Percentiles rank a stretch among this genome's conserved stretches.
Evolutionary conservation across 2,113 vertebrate genomes (phyloP).

Genomic region (Acrocephalus arundinaceus): DNA sequence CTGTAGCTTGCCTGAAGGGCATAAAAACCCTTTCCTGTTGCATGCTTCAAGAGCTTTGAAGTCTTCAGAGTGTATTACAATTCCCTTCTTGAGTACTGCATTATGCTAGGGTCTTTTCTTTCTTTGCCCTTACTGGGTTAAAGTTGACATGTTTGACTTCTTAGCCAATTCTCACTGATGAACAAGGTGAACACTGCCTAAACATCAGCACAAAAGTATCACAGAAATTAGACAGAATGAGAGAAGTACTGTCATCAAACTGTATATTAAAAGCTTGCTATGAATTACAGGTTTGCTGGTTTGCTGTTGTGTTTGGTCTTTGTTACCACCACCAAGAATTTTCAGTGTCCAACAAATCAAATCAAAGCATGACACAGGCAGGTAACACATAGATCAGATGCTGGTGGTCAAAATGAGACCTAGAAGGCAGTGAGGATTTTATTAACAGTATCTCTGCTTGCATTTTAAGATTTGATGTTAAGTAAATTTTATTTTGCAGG

Average conservation of each 20-base stretch:
- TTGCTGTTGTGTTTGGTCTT: not conserved
- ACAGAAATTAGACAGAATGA: not conserved
- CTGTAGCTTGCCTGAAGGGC: not conserved
- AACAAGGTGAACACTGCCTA: not conserved
- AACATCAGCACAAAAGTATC: not conserved
- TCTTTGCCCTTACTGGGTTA: not conserved
- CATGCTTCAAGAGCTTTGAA: conserved; percentile 3
- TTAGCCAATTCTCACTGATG: not conserved
- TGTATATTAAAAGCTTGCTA: not conserved
- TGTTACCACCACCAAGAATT: not conserved
- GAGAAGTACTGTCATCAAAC: not conserved
- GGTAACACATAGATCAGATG: not conserved
- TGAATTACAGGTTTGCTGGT: not conserved
- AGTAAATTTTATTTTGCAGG: conserved; percentile 73
- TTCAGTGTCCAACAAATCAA: not conserved
- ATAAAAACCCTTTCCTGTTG: not conserved
- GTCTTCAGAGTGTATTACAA: not conserved
- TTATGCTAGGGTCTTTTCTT: not conserved
- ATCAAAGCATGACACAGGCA: not conserved
- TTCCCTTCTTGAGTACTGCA: not conserved
- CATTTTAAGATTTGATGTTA: not conserved
- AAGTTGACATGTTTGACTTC: not conserved
- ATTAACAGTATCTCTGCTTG: not conserved
- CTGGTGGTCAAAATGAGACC: not conserved
- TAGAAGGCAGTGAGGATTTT: not conserved